Conservation (phyloP, 2,797 vertebrate genomes). For the Aphelocoma californica region DNA sequence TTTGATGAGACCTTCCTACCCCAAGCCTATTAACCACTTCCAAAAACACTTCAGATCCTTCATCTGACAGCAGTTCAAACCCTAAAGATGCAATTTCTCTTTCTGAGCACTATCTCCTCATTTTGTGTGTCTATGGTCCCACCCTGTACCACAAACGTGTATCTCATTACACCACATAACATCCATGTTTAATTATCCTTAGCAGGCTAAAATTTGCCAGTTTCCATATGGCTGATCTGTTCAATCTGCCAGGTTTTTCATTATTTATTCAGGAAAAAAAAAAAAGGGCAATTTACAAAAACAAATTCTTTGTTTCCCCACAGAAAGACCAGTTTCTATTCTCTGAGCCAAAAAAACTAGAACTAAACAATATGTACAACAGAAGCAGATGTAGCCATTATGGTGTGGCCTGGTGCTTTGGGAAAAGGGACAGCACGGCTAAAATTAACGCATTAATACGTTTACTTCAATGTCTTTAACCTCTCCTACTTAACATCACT, state of each 20-base stretch:
- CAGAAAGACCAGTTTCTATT: conserved; percentile 61
- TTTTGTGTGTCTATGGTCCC: background rate
- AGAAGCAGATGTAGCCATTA: conserved; percentile 67
- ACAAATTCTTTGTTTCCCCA: conserved; percentile 65
- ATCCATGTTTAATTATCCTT: conserved; percentile 29
- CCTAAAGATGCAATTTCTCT: background rate
- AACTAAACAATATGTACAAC: conserved; percentile 53
- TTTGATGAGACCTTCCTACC: background rate
- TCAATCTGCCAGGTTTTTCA: conserved; percentile 50
- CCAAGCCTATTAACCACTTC: background rate
- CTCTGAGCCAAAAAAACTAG: conserved; percentile 34
- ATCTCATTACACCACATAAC: conserved; percentile 32
- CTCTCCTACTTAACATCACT: conserved; percentile 1
- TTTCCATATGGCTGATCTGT: conserved; percentile 55
- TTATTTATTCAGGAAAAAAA: conserved; percentile 26
- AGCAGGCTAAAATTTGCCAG: conserved; percentile 52
- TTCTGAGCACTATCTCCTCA: background rate
- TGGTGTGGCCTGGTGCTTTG: conserved; percentile 14
- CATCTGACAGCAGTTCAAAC: background rate
- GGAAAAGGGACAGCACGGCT: background rate
- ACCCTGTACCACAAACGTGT: background rate
- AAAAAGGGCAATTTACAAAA: conserved; percentile 59
- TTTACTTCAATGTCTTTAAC: conserved; percentile 14
- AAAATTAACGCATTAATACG: conserved; percentile 39
- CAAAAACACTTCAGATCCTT: background rate